Percentiles rank a stretch among this genome's conserved stretches.
Evolutionary conservation across 2,888 invertebrate genomes (phyloP).

Genomic region (Malachius bipustulatus): DNA sequence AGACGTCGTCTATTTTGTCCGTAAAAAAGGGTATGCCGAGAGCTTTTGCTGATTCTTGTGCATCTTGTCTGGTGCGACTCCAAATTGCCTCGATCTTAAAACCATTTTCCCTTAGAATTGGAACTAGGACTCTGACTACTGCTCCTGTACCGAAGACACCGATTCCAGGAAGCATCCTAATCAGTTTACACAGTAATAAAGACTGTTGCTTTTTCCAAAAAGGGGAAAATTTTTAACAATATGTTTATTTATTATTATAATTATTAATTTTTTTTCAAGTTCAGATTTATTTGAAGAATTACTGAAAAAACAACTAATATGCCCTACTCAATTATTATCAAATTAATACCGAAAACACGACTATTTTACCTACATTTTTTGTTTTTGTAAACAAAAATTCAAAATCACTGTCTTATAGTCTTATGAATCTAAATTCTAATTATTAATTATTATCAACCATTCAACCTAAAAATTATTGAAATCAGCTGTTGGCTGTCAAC

Average conservation of each 20-base stretch:
- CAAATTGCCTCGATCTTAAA: slow-evolving; percentile 92
- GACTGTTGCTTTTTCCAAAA: slow-evolving; percentile 4
- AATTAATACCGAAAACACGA: too few species aligned
- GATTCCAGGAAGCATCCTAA: slow-evolving; percentile 87
- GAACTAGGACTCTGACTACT: slow-evolving; percentile 75
- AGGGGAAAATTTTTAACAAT: neutral
- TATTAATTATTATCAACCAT: too few species aligned
- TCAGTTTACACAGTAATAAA: slow-evolving; percentile 18
- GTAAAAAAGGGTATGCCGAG: slow-evolving; percentile 79
- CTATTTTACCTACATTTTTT: too few species aligned
- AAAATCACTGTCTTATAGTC: too few species aligned
- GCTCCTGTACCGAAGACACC: slow-evolving; percentile 90
- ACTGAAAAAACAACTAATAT: too few species aligned
- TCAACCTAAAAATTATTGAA: too few species aligned
- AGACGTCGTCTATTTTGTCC: slow-evolving; percentile 84
- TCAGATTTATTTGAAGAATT: neutral
- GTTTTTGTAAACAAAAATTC: too few species aligned
- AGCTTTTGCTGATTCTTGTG: slow-evolving; percentile 64
- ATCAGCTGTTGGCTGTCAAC: too few species aligned
- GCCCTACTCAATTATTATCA: too few species aligned
- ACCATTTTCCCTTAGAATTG: slow-evolving; percentile 80
- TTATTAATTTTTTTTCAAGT: neutral
- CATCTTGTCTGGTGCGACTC: slow-evolving; percentile 74
- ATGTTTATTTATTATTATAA: slow-evolving; percentile 1
- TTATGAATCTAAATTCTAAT: too few species aligned